Evolutionary conservation across 2,113 vertebrate genomes (phyloP).

Genomic region (Python bivittatus): DNA sequence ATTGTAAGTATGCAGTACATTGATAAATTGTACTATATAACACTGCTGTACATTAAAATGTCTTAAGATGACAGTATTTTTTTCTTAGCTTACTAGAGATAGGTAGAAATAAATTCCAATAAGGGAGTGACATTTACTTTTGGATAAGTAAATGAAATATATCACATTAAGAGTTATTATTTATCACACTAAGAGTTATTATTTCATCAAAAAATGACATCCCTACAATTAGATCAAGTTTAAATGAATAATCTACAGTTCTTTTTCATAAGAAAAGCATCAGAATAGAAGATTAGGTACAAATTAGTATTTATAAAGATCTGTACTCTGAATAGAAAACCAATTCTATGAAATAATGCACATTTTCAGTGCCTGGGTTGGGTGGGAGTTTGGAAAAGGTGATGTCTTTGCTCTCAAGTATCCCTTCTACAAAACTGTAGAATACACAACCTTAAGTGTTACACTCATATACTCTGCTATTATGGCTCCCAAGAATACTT

Average conservation of each 20-base stretch:
- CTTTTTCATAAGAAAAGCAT: conserved; percentile 29
- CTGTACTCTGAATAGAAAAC: background rate
- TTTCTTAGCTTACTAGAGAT: background rate
- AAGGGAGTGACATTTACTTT: background rate
- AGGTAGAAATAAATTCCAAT: background rate
- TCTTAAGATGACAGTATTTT: background rate
- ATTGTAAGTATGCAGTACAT: background rate
- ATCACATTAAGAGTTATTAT: background rate
- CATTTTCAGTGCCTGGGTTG: background rate
- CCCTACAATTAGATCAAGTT: background rate
- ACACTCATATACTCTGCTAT: background rate
- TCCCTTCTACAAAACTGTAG: background rate
- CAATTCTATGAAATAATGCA: background rate
- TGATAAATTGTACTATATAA: background rate
- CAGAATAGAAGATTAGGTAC: background rate
- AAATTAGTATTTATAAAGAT: background rate
- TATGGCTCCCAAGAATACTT: conserved; percentile 1
- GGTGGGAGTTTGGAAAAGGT: background rate
- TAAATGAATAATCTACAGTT: background rate
- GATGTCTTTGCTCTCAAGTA: background rate
- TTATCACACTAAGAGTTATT: background rate
- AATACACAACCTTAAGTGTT: background rate
- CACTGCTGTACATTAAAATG: background rate
- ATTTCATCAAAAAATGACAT: background rate
- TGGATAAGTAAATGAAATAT: background rate